Percentiles rank a stretch among this genome's conserved stretches.
Conservation (phyloP, 2,113 vertebrate genomes). For the Albula glossodonta region DNA sequence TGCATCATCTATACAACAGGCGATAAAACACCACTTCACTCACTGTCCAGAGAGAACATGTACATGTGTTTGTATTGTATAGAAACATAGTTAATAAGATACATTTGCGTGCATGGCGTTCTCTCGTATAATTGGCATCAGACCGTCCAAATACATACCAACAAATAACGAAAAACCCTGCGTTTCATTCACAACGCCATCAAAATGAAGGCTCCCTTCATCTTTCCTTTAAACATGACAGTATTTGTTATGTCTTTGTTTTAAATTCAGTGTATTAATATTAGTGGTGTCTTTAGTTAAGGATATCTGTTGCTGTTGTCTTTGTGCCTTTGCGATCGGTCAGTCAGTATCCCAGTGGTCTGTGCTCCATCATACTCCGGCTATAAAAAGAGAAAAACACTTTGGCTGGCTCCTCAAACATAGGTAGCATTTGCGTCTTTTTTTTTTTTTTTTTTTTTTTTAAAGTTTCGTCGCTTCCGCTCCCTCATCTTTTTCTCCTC, state of each 20-base stretch:
- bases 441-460: not conserved
- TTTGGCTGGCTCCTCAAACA: constrained; percentile 88
- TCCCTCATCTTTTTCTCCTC: constrained; percentile 29
- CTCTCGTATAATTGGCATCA: constrained; percentile 68
- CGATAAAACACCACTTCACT: constrained; percentile 91
- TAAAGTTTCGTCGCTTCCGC: constrained; percentile 11
- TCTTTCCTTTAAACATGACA: constrained; percentile 76
- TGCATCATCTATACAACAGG: constrained; percentile 96
- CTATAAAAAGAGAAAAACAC: constrained; percentile 73
- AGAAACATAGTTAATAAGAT: constrained; percentile 99
- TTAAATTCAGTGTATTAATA: constrained; percentile 67
- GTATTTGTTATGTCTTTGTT: constrained; percentile 53
- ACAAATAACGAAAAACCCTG: constrained; percentile 62
- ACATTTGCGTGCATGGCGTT: constrained; percentile 98
- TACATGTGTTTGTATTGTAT: constrained; percentile 87
- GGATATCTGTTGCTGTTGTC: constrained; percentile 59
- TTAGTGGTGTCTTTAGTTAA: constrained; percentile 62
- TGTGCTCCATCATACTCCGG: constrained; percentile 43
- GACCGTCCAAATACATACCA: constrained; percentile 51
- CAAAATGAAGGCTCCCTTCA: constrained; percentile 84
- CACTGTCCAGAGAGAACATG: constrained; percentile 90
- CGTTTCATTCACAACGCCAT: constrained; percentile 80
- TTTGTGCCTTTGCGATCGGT: constrained; percentile 67
- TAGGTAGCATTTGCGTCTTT: constrained; percentile 80
- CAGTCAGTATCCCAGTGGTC: constrained; percentile 51